Evolutionary conservation across 2,113 vertebrate genomes (phyloP), one percentile per base, ranked within the genome.

Genomic region (Leptobrachium leishanense): DNA sequence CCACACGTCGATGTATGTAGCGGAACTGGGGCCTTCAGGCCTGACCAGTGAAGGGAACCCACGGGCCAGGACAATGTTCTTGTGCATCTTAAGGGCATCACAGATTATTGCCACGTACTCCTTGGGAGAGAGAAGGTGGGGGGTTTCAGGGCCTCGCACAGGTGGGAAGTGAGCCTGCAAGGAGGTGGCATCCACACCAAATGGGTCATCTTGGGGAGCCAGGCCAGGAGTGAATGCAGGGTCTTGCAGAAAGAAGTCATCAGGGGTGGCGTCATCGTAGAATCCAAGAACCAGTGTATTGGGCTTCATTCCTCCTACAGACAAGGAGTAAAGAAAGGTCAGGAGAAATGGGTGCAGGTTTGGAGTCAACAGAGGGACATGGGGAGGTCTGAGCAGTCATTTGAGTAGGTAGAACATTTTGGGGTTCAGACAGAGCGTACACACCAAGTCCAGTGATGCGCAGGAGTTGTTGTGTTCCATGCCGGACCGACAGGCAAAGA

Each of bases 271-370:
- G 78, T 91, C 90, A 73, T 97, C 96, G 0, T 97, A 97, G 87
- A 97, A 97, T 6, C 96, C 96, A 55, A 97, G 84, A 68, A 97
- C 90, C 84, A 97, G 76, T 0, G 90, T 97, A 87, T 97, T 97
- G 77, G 96, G 95, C 86, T 97, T 97, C 96, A 97, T 97, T 41
- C 96, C 96, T 6, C 96, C 96, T 97, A 13, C 6, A 54, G 12
- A 15, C 3, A 42, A 67, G 43, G n/a, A 31, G 64, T 66, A 66
- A 7, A 66, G 64, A 39, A 3, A 66, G 40, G 42, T 31, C 40
- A 66, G 64, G 20, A 66, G 64, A n/a, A 9, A 13, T 8, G 41
- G 40, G 43, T 20, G 41, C 10, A 43, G 72, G 68, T 40, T 31
- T 31, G 64, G 9, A 66, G 64, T 70, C 20, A 43, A 70, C 43